Percentiles rank a stretch among this genome's conserved stretches.
Conservation (phyloP, 2,797 vertebrate genomes). For the Gambusia yucatana region DNA sequence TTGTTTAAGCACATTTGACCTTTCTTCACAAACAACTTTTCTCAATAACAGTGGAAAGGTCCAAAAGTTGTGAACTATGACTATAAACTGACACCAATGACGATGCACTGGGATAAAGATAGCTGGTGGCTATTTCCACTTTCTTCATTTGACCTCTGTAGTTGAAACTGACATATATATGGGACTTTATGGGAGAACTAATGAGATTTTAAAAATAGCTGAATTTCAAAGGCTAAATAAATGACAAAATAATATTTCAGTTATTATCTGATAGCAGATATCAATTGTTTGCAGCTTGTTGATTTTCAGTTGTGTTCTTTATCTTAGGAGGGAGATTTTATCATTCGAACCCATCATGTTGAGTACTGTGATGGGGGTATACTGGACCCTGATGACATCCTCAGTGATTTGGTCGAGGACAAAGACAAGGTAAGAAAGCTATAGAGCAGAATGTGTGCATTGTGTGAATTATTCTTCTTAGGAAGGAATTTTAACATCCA, state of each 20-base stretch:
- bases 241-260: neutral
- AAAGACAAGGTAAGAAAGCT: constrained; percentile 91
- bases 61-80: neutral
- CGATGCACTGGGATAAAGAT: neutral
- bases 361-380: constrained; percentile 97
- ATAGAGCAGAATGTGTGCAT: accelerated
- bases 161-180: neutral
- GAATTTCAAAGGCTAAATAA: neutral
- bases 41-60: neutral
- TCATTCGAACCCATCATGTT: constrained; percentile 94
- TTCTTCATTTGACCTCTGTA: neutral
- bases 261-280: neutral
- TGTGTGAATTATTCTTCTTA: neutral
- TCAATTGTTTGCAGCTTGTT: neutral
- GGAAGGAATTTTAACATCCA: neutral
- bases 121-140: neutral
- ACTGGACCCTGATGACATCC: constrained; percentile 93
- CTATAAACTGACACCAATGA: neutral
- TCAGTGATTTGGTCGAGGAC: constrained; percentile 97
- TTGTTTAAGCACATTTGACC: neutral
- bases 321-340: constrained; percentile 87
- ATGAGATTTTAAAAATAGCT: neutral
- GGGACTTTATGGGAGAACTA: neutral
- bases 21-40: neutral
- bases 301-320: constrained; percentile 15